phyloP scores from a whole-genome alignment of 2,888 invertebrate species.

The Ophion slaviceki region DNA sequence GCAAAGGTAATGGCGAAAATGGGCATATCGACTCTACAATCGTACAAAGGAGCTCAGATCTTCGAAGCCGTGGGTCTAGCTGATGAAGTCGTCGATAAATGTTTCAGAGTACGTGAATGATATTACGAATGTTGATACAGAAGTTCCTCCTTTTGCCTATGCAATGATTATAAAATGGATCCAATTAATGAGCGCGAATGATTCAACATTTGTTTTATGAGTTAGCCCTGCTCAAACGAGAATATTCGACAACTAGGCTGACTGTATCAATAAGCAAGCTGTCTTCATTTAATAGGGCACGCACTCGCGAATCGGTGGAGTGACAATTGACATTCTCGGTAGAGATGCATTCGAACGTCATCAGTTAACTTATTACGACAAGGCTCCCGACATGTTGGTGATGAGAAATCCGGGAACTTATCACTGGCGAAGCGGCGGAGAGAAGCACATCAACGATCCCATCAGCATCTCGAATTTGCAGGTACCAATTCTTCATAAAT shows the following conservation, averaged over 20 bases:
- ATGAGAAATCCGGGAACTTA: constrained; percentile 96
- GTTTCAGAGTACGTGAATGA: constrained; percentile 91
- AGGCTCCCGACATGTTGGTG: constrained; percentile 89
- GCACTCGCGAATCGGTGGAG: constrained; percentile 92
- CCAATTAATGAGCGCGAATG: constrained; percentile 77
- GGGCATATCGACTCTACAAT: constrained; percentile 99
- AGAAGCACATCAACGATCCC: constrained; percentile 99
- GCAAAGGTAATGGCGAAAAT: constrained; percentile 99
- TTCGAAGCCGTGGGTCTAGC: constrained; percentile 99
- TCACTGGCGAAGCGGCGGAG: constrained; percentile 98
- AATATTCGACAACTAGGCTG: background rate
- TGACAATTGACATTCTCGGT: constrained; percentile 94
- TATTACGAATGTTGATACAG: constrained; percentile 6
- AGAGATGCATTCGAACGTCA: constrained; percentile 94
- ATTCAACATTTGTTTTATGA: constrained; percentile 74
- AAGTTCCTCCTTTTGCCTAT: background rate
- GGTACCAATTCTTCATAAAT: constrained; percentile 81
- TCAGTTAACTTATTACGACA: constrained; percentile 89
- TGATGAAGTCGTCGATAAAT: constrained; percentile 96
- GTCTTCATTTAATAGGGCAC: constrained; percentile 84
- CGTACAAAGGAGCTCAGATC: constrained; percentile 99
- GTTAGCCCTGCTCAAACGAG: constrained; percentile 26
- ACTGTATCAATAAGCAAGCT: constrained; percentile 1
- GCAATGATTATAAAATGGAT: constrained; percentile 78
- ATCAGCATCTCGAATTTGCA: constrained; percentile 89